Conservation (phyloP, 2,113 vertebrate species). For the Rallus limicola region DNA sequence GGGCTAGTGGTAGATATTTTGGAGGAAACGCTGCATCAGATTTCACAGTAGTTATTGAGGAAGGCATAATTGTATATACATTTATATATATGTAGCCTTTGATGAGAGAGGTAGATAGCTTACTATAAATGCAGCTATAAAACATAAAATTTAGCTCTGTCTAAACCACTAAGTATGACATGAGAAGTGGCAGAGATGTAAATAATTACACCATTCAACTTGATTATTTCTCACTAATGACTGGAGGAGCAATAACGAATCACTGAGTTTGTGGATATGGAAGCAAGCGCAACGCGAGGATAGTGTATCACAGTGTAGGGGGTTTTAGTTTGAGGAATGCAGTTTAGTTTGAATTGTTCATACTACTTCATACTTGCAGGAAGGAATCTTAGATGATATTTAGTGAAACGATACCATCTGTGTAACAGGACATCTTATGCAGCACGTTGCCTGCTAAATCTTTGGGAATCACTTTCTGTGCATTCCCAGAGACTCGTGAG, state of each 20-base stretch:
- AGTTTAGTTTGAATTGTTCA: not conserved
- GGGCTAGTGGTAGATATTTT: not conserved
- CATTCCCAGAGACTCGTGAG: not conserved
- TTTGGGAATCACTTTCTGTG: not conserved
- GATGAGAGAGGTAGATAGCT: not conserved
- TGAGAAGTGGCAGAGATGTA: not conserved
- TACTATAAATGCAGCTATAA: conserved; percentile 3
- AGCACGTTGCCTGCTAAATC: not conserved
- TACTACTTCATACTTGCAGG: not conserved
- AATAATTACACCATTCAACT: not conserved
- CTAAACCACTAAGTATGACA: not conserved
- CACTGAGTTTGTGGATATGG: not conserved
- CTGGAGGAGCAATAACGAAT: not conserved
- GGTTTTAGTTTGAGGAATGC: not conserved
- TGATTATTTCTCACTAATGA: not conserved
- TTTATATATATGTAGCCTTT: not conserved
- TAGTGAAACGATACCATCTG: not conserved
- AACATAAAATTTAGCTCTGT: not conserved
- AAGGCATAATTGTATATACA: conserved; percentile 4
- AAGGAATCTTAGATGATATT: not conserved
- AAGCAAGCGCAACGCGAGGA: not conserved
- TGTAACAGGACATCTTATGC: not conserved
- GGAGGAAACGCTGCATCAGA: not conserved
- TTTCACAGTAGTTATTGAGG: not conserved
- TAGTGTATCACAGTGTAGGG: not conserved